Evolutionary conservation across 2,888 invertebrate genomes (phyloP).

Genomic region (Aproaerema taeniolella): DNA sequence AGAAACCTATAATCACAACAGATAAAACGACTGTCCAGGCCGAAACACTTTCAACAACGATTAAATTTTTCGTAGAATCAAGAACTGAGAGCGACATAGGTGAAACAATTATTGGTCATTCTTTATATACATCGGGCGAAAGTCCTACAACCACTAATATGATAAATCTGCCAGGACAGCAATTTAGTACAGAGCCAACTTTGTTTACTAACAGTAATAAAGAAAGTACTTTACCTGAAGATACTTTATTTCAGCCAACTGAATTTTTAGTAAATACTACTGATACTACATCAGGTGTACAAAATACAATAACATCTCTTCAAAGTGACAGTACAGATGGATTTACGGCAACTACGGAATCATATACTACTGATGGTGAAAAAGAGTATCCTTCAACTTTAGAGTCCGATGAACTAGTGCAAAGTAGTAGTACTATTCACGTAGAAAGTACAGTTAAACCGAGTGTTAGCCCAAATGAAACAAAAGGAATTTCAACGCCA

Average conservation of each 20-base stretch:
- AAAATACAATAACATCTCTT: not conserved
- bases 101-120: too few relatives aligned
- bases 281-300: not conserved
- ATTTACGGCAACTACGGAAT: not conserved
- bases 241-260: not conserved
- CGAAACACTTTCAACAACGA: too few relatives aligned
- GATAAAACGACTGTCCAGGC: too few relatives aligned
- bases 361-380: not conserved
- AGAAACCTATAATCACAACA: too few relatives aligned
- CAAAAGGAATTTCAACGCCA: constrained; percentile 32
- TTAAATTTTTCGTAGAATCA: too few relatives aligned
- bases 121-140: too few relatives aligned
- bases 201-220: not conserved
- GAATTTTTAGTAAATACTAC: not conserved
- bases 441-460: constrained; percentile 55
- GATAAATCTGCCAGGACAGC: too few relatives aligned
- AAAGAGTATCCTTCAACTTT: constrained; percentile 27
- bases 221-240: not conserved
- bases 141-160: too few relatives aligned
- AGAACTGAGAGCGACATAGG: too few relatives aligned
- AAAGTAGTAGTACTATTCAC: constrained; percentile 56
- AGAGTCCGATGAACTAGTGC: constrained; percentile 45
- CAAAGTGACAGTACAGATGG: not conserved
- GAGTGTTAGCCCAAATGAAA: constrained; percentile 30
- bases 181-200: too few relatives aligned